Base-by-base conservation (phyloP, 2,888 invertebrate species). In the Rambutsinella grinnellia region DNA sequence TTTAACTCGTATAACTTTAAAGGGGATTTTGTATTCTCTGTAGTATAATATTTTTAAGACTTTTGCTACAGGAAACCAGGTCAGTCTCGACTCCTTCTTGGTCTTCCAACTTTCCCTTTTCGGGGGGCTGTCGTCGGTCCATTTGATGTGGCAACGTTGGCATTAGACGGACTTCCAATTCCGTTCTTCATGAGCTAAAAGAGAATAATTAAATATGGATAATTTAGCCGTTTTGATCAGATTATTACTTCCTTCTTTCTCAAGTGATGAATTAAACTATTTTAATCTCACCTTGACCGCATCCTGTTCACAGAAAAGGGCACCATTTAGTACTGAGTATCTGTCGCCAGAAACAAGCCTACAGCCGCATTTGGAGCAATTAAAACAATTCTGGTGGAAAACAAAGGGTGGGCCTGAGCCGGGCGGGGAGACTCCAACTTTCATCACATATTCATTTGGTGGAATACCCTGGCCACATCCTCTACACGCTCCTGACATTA, bases 381-480 rank as follows among this genome's bases (percentile, higher is more conserved):
- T 92, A 90, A 97, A 97, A 89, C 96, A 97, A 89, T 95, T 95
- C 89, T 96, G 91, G 90, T 97, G 97, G 91, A 95, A 96, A 85
- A 95, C 94, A 88, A 91, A 91, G 82, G 87, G 85, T 86, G 87
- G 83, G 87, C 85, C 85, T 87, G 88, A 84, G 86, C 88, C 69
- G 86, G 87, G 83, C 85, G 86, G 79, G 46, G 80, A 79, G 57
- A 85, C 90, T 83, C 91, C 92, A 85, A 93, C 92, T 87, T 94
- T 90, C 93, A 96, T 96, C 86, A 97, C 96, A 88, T 95, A 92
- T 88, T 97, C 97, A 88, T 92, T 93, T 85, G 96, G 94, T 68
- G 96, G 95, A 88, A 97, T 97, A 86, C 92, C 92, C 89, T 94
- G 94, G 84, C 94, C 94, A 89, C 97, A 97, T 86, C 93, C 94